Evolutionary conservation across 2,797 vertebrate species (phyloP), one percentile per base, ranked within the genome.

Genomic region (Betta splendens): DNA sequence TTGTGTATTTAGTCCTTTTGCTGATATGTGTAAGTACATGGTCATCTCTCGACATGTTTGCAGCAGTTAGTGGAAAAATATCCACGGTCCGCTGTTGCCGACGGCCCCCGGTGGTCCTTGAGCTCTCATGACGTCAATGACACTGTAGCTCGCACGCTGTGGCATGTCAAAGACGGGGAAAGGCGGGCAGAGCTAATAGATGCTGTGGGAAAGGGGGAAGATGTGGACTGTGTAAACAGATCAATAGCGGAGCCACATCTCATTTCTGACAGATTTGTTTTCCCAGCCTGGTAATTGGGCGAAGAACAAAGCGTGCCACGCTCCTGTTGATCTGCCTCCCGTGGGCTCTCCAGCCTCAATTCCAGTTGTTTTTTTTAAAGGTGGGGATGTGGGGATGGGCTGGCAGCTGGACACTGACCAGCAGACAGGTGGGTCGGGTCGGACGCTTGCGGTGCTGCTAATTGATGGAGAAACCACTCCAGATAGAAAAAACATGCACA

Each of bases 231-330:
- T 54, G 55, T 61, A 83, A 89, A 86, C 80, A 84, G 80, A 86
- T 89, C 83, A 83, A 89, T 87, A 80, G 39, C 61, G 59, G 67
- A 46, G 64, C 52, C 68, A 43, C 53, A 56, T 73, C 79, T 82
- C 39, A 52, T 80, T 71, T 81, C 75, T 82, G 78, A 80, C 71
- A 81, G 53, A 78, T 83, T 77, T 73, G 75, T 84, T 85, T 77
- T 68, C 58, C 44, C 49, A 55, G 26, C 39, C 58, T 63, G 71
- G 69, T 87, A 87, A 88, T 83, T 88, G 81, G 79, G 51, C 63
- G 7, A 38, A 64, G 45, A 77, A 66, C 48, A 76, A 52, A 72
- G 59, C 51, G 43, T 4, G 21, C 20, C 48, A 44, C 55, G 20
- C 47, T 52, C 60, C 35, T 37, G 55, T 65, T 72, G 52, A 57